Conservation (phyloP, 64 coral and sea anemone species). For the Montipora efflorescens region DNA sequence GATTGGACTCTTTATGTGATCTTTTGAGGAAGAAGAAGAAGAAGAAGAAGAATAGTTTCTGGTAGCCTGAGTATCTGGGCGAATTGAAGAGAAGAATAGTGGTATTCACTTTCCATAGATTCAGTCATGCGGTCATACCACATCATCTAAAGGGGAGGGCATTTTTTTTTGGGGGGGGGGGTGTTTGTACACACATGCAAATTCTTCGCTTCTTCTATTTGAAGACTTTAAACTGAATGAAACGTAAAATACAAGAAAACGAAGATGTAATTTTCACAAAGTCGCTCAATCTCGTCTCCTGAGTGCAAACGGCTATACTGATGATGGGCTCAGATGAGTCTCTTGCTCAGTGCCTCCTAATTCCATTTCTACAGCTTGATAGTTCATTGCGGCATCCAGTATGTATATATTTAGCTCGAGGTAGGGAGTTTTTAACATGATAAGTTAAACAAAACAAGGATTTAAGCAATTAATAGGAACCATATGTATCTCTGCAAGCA, state of each 20-base stretch:
- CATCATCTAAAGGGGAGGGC: background rate
- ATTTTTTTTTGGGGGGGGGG: background rate
- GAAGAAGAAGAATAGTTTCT: background rate
- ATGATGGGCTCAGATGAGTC: too few species aligned
- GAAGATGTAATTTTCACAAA: background rate
- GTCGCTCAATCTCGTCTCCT: too few species aligned
- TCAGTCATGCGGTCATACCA: too few species aligned
- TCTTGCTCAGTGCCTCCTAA: too few species aligned
- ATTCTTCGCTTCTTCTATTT: background rate
- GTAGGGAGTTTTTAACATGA: constrained; percentile 43
- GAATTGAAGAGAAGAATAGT: background rate
- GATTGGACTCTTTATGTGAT: constrained; percentile 4
- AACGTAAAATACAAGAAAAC: background rate
- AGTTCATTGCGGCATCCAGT: constrained; percentile 5
- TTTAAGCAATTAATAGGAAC: constrained; percentile 46
- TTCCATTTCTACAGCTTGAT: background rate
- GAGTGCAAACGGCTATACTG: background rate
- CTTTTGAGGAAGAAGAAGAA: constrained; percentile 15
- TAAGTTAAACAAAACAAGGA: constrained; percentile 29
- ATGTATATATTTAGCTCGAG: constrained; percentile 33
- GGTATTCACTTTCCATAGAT: background rate
- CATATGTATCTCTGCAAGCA: constrained; percentile 25
- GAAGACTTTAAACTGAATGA: background rate
- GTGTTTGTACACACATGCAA: background rate
- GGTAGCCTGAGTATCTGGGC: too few species aligned